Conservation (phyloP, 2,888 invertebrate species). For the Brachyopa scutellaris region DNA sequence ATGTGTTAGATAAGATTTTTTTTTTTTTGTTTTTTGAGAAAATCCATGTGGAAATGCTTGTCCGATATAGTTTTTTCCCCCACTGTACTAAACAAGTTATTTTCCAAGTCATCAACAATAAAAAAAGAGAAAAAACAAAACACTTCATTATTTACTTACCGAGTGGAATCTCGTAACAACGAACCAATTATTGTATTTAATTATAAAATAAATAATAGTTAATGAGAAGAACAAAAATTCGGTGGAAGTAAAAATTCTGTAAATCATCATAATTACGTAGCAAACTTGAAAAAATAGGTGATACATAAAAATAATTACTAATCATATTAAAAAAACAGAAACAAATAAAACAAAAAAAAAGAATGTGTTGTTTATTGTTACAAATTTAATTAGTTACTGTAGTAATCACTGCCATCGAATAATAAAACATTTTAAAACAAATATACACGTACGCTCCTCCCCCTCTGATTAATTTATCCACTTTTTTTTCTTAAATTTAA, state of each 20-base stretch:
- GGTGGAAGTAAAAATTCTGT: slow-evolving; percentile 5
- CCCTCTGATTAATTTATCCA: slow-evolving; percentile 35
- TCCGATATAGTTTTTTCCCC: no score
- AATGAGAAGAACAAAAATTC: neutral
- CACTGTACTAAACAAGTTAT: no score
- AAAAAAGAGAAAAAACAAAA: no score
- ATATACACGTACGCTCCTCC: slow-evolving; percentile 40
- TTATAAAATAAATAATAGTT: slow-evolving; percentile 5
- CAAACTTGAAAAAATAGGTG: slow-evolving; percentile 35
- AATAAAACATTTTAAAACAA: slow-evolving; percentile 45
- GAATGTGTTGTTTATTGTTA: slow-evolving; percentile 61
- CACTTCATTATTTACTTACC: no score
- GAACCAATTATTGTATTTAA: slow-evolving; percentile 56
- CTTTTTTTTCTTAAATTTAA: slow-evolving; percentile 11
- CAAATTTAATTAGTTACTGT: slow-evolving; percentile 63
- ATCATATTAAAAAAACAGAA: neutral
- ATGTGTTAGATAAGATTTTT: no score
- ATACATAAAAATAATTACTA: slow-evolving; percentile 23
- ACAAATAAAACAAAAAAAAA: slow-evolving; percentile 25
- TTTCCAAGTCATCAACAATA: no score
- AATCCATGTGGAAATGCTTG: no score
- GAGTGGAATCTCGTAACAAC: slow-evolving; percentile 58
- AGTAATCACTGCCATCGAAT: slow-evolving; percentile 72
- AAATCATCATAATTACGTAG: slow-evolving; percentile 7
- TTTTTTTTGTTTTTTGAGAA: no score